Percentiles rank a stretch among this genome's conserved stretches.
phyloP scores from a whole-genome alignment of 2,797 vertebrate genomes.

The Cyclopterus lumpus region DNA sequence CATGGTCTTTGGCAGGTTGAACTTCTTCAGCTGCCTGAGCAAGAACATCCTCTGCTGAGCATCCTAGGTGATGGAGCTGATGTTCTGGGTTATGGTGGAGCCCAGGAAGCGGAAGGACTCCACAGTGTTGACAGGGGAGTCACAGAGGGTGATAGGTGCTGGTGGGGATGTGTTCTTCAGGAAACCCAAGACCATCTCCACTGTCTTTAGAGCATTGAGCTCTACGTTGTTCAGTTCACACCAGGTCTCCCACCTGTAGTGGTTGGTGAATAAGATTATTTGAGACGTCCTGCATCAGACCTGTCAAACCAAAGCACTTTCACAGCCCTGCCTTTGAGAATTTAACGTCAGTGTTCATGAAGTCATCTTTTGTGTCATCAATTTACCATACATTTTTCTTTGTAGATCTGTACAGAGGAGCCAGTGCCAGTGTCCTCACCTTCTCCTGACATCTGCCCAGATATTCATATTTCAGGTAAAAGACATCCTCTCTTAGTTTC shows the following conservation, averaged over 20 bases:
- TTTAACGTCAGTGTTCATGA: not conserved
- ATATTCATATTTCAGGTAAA: conserved; percentile 88
- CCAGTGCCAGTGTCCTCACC: conserved; percentile 80
- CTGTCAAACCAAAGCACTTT: not conserved
- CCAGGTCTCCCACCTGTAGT: too few relatives aligned
- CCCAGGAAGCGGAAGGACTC: conserved; percentile 30
- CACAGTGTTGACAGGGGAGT: not conserved
- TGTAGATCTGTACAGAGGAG: conserved; percentile 80
- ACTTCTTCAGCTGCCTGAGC: not conserved
- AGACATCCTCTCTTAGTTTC: not conserved
- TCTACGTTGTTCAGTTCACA: too few relatives aligned
- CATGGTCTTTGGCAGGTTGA: too few relatives aligned
- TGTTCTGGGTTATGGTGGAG: not conserved
- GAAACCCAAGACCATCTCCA: too few relatives aligned
- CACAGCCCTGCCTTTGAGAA: not conserved
- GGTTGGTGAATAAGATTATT: not conserved
- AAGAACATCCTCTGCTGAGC: not conserved
- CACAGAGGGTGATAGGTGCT: not conserved
- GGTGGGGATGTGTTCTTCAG: too few relatives aligned
- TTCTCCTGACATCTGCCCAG: conserved; percentile 88
- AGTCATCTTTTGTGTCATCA: not conserved
- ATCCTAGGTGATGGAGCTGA: not conserved
- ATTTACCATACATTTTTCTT: not conserved
- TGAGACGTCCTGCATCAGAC: not conserved
- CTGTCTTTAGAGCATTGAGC: too few relatives aligned